Conservation (phyloP, 2,113 vertebrate genomes). For the Sardina pilchardus region DNA sequence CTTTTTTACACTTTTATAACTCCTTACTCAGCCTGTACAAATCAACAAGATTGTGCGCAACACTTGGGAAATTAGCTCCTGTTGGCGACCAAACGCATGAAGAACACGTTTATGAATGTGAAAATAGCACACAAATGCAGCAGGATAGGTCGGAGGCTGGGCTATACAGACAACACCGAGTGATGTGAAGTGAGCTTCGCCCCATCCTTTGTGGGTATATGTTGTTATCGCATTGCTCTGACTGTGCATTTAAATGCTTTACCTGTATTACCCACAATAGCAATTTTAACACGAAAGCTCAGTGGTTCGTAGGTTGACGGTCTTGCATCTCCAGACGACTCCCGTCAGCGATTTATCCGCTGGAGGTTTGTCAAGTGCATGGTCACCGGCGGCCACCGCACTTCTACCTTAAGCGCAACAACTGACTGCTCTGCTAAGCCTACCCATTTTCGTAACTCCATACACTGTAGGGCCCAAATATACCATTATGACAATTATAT, state of each 20-base stretch:
- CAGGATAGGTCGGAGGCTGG: neutral
- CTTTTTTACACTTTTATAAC: neutral
- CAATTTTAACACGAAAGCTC: neutral
- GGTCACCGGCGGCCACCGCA: neutral
- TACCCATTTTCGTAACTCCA: neutral
- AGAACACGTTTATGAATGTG: neutral
- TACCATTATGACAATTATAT: neutral
- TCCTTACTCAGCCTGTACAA: neutral
- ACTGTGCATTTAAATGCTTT: neutral
- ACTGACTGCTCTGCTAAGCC: neutral
- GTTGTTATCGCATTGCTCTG: neutral
- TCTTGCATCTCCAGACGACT: neutral
- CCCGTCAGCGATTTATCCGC: neutral
- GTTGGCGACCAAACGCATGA: neutral
- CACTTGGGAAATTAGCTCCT: neutral
- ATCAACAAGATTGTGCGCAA: neutral
- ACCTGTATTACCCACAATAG: neutral
- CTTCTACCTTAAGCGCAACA: neutral
- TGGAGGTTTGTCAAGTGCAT: neutral
- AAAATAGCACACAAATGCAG: slow-evolving; percentile 8
- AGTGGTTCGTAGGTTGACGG: too few relatives aligned
- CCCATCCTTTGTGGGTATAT: neutral
- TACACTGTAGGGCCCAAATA: neutral
- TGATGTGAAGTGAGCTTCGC: neutral
- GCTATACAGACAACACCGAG: neutral